Percentiles rank a stretch among this genome's conserved stretches.
phyloP scores from a whole-genome alignment of 2,888 invertebrate genomes.

The Synanthedon tipuliformis region DNA sequence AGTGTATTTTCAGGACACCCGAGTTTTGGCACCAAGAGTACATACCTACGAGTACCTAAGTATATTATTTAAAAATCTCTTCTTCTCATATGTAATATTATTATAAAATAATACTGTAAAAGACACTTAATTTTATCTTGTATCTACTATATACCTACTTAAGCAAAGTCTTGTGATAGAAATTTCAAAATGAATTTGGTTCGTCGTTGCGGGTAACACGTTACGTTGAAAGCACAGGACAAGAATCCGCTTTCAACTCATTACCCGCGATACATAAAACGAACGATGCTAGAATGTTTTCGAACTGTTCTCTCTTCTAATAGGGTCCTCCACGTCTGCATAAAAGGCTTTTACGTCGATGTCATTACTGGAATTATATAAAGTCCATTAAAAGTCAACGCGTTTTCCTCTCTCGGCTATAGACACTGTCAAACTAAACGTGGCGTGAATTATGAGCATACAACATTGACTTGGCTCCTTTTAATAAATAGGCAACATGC shows the following conservation, averaged over 20 bases:
- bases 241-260: constrained; percentile 13
- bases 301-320: constrained; percentile 3
- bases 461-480: not conserved
- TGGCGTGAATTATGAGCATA: not conserved
- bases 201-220: constrained; percentile 5
- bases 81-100: too few species aligned
- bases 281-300: constrained; percentile 5
- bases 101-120: too few species aligned
- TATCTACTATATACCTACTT: too few species aligned
- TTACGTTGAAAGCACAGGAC: constrained; percentile 8
- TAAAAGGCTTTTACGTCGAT: constrained; percentile 1
- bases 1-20: too few species aligned
- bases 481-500: not conserved
- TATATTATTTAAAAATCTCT: too few species aligned
- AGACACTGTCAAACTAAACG: constrained; percentile 1
- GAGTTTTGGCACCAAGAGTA: too few species aligned
- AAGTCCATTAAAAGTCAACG: not conserved
- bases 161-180: not conserved
- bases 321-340: constrained; percentile 3
- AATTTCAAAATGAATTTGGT: constrained; percentile 6
- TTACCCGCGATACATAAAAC: constrained; percentile 6
- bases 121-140: too few species aligned
- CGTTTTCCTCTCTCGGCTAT: constrained; percentile 1
- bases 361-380: not conserved
- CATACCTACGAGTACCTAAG: too few species aligned